Evolutionary conservation across 2,888 invertebrate genomes (phyloP).

Genomic region (Ferrisia virgata): DNA sequence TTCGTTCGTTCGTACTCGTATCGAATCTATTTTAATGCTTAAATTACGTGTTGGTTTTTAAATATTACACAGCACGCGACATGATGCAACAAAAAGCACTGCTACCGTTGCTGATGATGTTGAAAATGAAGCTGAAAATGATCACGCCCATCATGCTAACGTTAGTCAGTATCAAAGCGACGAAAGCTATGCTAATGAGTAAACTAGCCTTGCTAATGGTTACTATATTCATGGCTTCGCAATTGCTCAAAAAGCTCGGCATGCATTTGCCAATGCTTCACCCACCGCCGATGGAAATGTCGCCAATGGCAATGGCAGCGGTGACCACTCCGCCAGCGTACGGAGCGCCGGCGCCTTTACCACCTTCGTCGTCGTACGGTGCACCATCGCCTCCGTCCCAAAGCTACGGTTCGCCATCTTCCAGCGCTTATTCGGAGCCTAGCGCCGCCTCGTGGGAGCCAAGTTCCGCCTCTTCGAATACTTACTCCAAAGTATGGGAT

Average conservation of each 20-base stretch:
- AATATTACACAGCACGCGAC: conserved; percentile 53
- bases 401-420: conserved; percentile 13
- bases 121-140: conserved; percentile 80
- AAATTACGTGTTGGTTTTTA: no score
- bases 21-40: no score
- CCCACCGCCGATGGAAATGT: conserved; percentile 38
- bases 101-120: conserved; percentile 70
- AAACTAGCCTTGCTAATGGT: conserved; percentile 79
- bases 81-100: conserved; percentile 75
- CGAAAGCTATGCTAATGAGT: conserved; percentile 78
- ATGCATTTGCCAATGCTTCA: conserved; percentile 45
- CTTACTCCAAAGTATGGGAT: conserved; percentile 40
- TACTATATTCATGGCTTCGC: conserved; percentile 75
- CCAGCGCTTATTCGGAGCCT: conserved; percentile 13
- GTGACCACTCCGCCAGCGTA: conserved; percentile 60
- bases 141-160: conserved; percentile 78
- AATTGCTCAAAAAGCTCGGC: conserved; percentile 75
- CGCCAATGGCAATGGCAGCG: not conserved
- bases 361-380: conserved; percentile 59
- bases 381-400: conserved; percentile 50
- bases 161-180: conserved; percentile 74
- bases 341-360: conserved; percentile 68
- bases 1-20: no score
- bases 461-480: conserved; percentile 39
- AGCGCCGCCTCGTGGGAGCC: conserved; percentile 46